A percentile compares a stretch with the other conserved stretches of the same genome.
Evolutionary conservation across 2,888 invertebrate genomes (phyloP).

Genomic region (Eucriotettix oculatus): DNA sequence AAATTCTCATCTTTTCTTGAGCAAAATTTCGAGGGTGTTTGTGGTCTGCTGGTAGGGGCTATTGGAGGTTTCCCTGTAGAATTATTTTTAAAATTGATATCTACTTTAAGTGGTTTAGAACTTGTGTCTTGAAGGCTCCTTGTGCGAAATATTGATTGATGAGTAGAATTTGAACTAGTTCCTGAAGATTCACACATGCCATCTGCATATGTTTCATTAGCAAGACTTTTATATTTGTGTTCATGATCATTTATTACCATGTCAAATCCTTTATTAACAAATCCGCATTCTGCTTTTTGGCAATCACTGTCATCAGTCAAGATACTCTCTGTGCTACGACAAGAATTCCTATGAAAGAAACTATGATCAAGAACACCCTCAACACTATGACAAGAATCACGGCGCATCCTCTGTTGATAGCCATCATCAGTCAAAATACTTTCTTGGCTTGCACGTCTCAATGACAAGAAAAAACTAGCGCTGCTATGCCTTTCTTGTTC

Average conservation of each 20-base stretch:
- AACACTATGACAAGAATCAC: constrained; percentile 49
- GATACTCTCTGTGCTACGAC: constrained; percentile 58
- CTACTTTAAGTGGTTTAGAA: neutral
- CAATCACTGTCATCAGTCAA: constrained; percentile 60
- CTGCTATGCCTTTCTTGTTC: constrained; percentile 35
- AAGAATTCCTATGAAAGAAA: constrained; percentile 7
- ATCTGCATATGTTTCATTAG: neutral
- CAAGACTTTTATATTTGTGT: neutral
- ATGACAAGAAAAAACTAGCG: constrained; percentile 66
- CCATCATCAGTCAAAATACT: constrained; percentile 60
- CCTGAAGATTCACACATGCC: neutral
- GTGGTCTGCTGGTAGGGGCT: neutral
- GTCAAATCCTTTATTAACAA: neutral
- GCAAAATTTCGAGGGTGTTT: constrained; percentile 2
- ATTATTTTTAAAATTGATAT: neutral
- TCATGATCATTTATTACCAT: neutral
- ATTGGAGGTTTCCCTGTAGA: neutral
- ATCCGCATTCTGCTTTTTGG: constrained; percentile 19
- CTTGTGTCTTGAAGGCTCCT: constrained; percentile 28
- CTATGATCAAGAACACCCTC: constrained; percentile 52
- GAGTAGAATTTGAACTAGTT: constrained; percentile 1
- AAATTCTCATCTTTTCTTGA: neutral
- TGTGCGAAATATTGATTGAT: constrained; percentile 24
- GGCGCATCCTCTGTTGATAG: constrained; percentile 12
- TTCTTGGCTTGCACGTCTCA: constrained; percentile 50